A percentile compares a stretch with the other conserved stretches of the same genome.
phyloP scores from a whole-genome alignment of 2,888 invertebrate species.

The Macropis europaea region DNA sequence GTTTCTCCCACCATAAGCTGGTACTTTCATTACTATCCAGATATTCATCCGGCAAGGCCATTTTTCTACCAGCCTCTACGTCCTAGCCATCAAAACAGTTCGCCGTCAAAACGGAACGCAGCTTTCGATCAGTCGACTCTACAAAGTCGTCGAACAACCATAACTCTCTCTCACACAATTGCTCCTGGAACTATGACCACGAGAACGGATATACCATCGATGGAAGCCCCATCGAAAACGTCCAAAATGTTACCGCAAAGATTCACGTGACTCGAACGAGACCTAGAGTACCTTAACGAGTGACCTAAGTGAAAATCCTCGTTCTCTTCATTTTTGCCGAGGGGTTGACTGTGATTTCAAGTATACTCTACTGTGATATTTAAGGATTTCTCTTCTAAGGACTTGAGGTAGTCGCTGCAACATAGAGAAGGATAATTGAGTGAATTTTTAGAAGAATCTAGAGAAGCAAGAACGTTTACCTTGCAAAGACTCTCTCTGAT shows the following conservation, averaged over 20 bases:
- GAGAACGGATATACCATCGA: neutral
- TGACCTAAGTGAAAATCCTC: neutral
- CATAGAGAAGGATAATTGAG: no score
- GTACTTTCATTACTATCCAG: slow-evolving; percentile 50
- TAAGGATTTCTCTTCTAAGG: neutral
- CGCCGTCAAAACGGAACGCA: slow-evolving; percentile 45
- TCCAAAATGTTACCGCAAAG: slow-evolving; percentile 5
- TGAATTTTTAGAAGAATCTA: no score
- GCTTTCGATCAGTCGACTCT: neutral
- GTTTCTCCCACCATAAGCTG: slow-evolving; percentile 58
- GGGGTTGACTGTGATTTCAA: slow-evolving; percentile 7
- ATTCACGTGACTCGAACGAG: slow-evolving; percentile 23
- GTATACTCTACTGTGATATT: slow-evolving; percentile 19
- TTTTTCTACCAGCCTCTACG: slow-evolving; percentile 69
- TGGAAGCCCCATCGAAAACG: neutral
- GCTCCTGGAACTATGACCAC: slow-evolving; percentile 28
- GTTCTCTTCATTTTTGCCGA: no score
- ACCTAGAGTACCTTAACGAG: no score
- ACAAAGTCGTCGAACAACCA: no score
- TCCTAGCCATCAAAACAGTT: slow-evolving; percentile 69
- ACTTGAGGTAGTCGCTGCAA: no score
- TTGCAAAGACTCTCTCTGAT: neutral
- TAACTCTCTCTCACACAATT: neutral
- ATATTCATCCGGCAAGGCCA: slow-evolving; percentile 62
- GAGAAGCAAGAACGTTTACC: neutral